Percentiles rank a stretch among this genome's conserved stretches.
phyloP scores from a whole-genome alignment of 2,113 vertebrate genomes.

The Tyrannus savana region DNA sequence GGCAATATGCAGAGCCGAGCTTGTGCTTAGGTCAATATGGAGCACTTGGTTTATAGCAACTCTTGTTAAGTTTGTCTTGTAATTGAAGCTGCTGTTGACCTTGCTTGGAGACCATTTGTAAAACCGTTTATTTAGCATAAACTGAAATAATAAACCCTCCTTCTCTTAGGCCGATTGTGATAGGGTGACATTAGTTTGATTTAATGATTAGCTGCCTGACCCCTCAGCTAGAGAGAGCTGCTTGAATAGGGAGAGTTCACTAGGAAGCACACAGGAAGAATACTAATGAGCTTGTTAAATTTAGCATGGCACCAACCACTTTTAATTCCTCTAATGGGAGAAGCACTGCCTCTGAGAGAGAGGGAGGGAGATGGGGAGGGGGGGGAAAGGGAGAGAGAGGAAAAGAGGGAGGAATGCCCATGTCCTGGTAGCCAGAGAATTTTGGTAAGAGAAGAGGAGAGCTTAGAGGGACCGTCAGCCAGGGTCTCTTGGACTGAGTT shows the following conservation, averaged over 20 bases:
- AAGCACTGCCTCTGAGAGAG: slow-evolving; percentile 71
- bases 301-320: slow-evolving; percentile 86
- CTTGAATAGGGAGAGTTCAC: slow-evolving; percentile 86
- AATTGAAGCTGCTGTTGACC: slow-evolving; percentile 90
- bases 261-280: slow-evolving; percentile 80
- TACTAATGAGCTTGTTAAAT: slow-evolving; percentile 90
- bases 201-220: slow-evolving; percentile 95
- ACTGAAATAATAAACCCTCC: slow-evolving; percentile 90
- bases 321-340: slow-evolving; percentile 84
- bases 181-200: slow-evolving; percentile 91
- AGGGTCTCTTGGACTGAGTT: slow-evolving; percentile 68
- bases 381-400: background rate
- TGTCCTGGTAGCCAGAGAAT: slow-evolving; percentile 40
- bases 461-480: slow-evolving; percentile 53
- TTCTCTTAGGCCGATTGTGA: slow-evolving; percentile 80
- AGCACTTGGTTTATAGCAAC: slow-evolving; percentile 83
- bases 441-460: slow-evolving; percentile 56
- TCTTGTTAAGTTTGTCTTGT: slow-evolving; percentile 86
- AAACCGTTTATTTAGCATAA: slow-evolving; percentile 89
- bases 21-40: slow-evolving; percentile 80
- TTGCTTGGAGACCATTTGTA: slow-evolving; percentile 87
- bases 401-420: slow-evolving; percentile 44
- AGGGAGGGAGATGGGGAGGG: background rate
- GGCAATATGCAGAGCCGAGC: slow-evolving; percentile 70
- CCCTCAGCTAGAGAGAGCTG: slow-evolving; percentile 81